Evolutionary conservation across 1,140 invertebrate species (phyloP).

Genomic region (Pteromalus puparum): DNA sequence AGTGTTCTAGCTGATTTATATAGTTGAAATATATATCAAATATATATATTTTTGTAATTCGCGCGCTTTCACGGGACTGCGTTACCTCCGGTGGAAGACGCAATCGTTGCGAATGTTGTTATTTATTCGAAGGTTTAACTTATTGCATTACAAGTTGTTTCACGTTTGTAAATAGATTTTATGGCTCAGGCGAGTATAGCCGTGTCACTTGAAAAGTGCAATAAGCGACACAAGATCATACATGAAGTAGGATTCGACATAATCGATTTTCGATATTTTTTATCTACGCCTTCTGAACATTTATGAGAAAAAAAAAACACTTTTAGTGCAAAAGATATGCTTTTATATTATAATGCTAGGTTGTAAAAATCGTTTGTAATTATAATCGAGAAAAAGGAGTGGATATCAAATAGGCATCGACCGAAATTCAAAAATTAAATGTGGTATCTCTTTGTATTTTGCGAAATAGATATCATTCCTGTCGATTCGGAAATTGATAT

Average conservation of each 20-base stretch:
- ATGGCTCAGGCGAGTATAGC: neutral
- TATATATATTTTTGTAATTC: constrained; percentile 47
- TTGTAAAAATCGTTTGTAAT: neutral
- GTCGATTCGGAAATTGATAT: too few species aligned
- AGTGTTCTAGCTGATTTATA: neutral
- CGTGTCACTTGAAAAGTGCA: neutral
- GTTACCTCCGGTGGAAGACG: neutral
- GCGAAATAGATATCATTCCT: too few species aligned
- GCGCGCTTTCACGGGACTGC: neutral
- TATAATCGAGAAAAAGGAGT: constrained; percentile 1
- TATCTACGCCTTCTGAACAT: neutral
- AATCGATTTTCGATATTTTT: neutral
- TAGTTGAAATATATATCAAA: constrained; percentile 19
- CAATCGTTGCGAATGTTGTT: neutral
- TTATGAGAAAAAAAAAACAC: neutral
- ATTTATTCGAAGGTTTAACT: constrained; percentile 40
- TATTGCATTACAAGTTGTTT: neutral
- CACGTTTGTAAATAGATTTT: constrained; percentile 29
- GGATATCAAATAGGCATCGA: constrained; percentile 40
- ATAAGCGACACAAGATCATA: neutral
- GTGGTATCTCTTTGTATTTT: neutral
- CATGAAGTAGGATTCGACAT: neutral
- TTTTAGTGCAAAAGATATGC: neutral
- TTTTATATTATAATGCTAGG: neutral
- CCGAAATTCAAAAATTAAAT: neutral